A percentile compares a stretch with the other conserved stretches of the same genome.
These are phyloP conservation scores for Microctonus brassicae DNA, from an alignment of 2,888 invertebrate species.

Conservation along the genomic window DNA sequence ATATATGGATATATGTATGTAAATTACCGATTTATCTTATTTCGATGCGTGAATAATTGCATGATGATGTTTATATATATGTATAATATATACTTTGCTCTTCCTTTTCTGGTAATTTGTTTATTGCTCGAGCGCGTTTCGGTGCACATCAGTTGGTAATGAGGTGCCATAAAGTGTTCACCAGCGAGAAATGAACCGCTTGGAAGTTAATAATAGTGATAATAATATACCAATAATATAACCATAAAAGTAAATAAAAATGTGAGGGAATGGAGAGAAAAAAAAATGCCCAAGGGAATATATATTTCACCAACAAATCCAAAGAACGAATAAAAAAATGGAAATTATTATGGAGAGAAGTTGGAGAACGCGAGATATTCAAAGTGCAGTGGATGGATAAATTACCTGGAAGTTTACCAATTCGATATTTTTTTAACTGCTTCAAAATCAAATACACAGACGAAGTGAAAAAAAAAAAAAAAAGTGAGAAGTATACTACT, in stretches of 20 bases:
- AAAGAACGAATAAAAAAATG: slow-evolving; percentile 2
- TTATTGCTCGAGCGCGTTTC: slow-evolving; percentile 52
- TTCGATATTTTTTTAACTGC: slow-evolving; percentile 47
- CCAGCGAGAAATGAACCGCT: slow-evolving; percentile 11
- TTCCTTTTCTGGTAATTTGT: slow-evolving; percentile 53
- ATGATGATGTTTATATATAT: neutral
- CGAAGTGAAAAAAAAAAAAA: neutral
- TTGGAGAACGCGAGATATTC: slow-evolving; percentile 53
- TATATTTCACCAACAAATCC: neutral
- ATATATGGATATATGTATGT: neutral
- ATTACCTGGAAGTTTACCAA: slow-evolving; percentile 67
- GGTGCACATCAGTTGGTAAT: slow-evolving; percentile 38
- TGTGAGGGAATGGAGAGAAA: slow-evolving; percentile 15
- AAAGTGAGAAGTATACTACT: slow-evolving; percentile 1
- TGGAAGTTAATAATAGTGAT: slow-evolving; percentile 19
- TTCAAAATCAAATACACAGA: neutral
- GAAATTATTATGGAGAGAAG: slow-evolving; percentile 34
- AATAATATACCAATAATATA: slow-evolving; percentile 35
- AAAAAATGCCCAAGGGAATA: neutral
- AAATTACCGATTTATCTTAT: slow-evolving; percentile 46
- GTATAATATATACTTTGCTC: neutral
- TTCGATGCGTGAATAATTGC: slow-evolving; percentile 41
- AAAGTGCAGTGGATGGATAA: slow-evolving; percentile 62
- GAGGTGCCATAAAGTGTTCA: slow-evolving; percentile 37
- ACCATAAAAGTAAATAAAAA: slow-evolving; percentile 31